These are phyloP conservation scores for Osmerus mordax DNA, from an alignment of 2,113 vertebrate species.

Conservation along the genomic window DNA sequence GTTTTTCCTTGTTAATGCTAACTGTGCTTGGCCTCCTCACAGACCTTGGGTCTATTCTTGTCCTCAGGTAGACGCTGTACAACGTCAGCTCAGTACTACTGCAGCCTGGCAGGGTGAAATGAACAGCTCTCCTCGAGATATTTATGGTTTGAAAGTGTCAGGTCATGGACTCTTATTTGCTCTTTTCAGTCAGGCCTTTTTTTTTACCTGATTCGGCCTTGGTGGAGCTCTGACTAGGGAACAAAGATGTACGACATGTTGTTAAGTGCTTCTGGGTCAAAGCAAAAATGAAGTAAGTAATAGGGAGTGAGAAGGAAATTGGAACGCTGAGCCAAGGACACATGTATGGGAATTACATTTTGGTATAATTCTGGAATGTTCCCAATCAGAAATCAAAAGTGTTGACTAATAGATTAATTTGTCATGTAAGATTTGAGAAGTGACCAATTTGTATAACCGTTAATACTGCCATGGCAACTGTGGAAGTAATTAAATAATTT, in stretches of 20 bases:
- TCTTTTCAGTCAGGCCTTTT: neutral
- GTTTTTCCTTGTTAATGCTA: neutral
- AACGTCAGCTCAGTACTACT: neutral
- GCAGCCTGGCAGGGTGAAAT: neutral
- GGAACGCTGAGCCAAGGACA: neutral
- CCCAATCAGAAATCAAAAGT: neutral
- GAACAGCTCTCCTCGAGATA: neutral
- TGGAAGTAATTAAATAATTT: too few species aligned
- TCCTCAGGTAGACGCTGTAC: neutral
- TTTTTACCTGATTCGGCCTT: neutral
- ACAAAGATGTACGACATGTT: neutral
- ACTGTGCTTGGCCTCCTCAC: neutral
- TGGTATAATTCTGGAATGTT: neutral
- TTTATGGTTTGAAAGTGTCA: neutral
- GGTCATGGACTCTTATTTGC: neutral
- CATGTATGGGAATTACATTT: neutral
- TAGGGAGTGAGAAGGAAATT: neutral
- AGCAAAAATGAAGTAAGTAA: neutral
- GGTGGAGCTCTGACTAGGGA: neutral
- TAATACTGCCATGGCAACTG: neutral
- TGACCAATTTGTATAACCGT: neutral
- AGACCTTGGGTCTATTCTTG: neutral
- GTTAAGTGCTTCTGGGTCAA: conserved; percentile 1
- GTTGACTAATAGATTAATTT: neutral
- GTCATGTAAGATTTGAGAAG: neutral